Base-by-base conservation (phyloP, 1,140 invertebrate genomes). In the Euwallacea fornicatus region DNA sequence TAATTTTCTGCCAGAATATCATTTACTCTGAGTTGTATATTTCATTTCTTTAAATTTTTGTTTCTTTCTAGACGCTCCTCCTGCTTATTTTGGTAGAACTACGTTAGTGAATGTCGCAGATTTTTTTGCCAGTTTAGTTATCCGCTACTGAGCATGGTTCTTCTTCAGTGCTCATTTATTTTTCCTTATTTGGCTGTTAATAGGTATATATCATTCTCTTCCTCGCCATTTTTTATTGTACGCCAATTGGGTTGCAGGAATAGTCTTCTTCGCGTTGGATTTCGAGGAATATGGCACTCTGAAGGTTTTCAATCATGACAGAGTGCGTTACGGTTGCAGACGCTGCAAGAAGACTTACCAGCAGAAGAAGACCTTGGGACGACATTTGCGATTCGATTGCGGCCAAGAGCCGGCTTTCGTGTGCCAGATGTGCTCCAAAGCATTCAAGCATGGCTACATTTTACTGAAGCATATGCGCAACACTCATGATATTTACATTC, bases 391-490 rank as follows among this genome's bases (percentile, higher is more conserved):
- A 59, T 81, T 80, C 54, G 85, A 85, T 78, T 91, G 90, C 79
- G 87, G 88, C n/a, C 87, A 88, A 72, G 83, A 85, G 66, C 89
- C 89, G 2, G 84, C 86, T 72, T 91, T 90, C 82, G 83, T 86
- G 76, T 89, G 86, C 75, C 76, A 81, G n/a, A 67, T 85, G 16
- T 86, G 85, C 71, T 76, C 79, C 46, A 83, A 84, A 73, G 81
- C 78, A 66, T 83, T 82, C 47, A 85, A 81, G 68, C 81, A 84
- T 33, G 84, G 84, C 54, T 83, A 82, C 41, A 83, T 83, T 55
- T 77, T 86, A 8, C 79, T 82, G 56, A 83, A 82, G 63, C 85
- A 86, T 69, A 81, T 71, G 69, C 61, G 70, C 33, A 66, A 72
- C 46, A 72, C 60, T 33, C 70, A 72, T 42, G 65, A 60, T 13